Evolutionary conservation across 1,140 invertebrate genomes (phyloP).

Genomic region (Metaphire vulgaris): DNA sequence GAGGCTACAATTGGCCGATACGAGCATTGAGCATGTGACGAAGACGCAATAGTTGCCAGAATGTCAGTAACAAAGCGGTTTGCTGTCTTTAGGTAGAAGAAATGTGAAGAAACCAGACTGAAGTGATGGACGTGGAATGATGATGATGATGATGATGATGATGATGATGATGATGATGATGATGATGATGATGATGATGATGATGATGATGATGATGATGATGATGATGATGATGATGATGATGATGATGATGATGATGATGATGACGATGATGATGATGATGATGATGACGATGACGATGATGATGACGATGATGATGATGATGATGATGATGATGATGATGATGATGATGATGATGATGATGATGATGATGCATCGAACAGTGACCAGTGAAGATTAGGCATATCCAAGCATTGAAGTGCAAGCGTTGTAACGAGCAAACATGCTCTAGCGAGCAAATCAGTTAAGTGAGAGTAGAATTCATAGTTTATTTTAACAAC

Average conservation of each 20-base stretch:
- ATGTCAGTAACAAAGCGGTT: too few relatives aligned
- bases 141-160: slow-evolving; percentile 2
- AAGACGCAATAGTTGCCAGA: too few relatives aligned
- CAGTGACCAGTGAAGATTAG: too few relatives aligned
- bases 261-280: slow-evolving; percentile 1
- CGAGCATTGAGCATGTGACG: too few relatives aligned
- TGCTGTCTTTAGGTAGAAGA: not conserved
- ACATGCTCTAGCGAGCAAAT: too few relatives aligned
- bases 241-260: slow-evolving; percentile 2
- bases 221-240: not conserved
- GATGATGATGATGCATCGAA: slow-evolving; percentile 2
- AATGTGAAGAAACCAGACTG: not conserved
- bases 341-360: slow-evolving; percentile 3
- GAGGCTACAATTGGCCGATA: not conserved
- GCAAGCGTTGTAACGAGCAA: too few relatives aligned
- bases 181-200: slow-evolving; percentile 1
- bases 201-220: slow-evolving; percentile 1
- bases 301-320: not conserved
- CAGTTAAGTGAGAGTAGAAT: too few relatives aligned
- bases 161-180: slow-evolving; percentile 3
- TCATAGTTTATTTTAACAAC: too few relatives aligned
- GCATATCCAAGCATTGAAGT: too few relatives aligned
- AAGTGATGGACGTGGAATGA: not conserved
- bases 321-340: not conserved
- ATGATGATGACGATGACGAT: not conserved